A percentile compares a stretch with the other conserved stretches of the same genome.
Conservation (phyloP, 2,797 vertebrate genomes). For the Anas flavirostris region DNA sequence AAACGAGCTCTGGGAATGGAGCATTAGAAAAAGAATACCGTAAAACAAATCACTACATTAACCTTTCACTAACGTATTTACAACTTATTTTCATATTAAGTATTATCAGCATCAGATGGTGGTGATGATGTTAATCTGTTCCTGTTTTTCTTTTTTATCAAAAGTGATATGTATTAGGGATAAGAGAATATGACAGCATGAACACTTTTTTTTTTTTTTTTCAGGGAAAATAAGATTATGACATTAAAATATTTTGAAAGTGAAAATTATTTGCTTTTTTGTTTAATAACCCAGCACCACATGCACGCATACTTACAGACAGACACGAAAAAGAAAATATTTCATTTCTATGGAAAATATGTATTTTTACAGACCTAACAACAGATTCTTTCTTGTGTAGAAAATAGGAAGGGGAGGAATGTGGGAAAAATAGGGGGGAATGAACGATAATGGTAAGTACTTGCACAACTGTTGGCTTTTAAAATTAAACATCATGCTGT, state of each 20-base stretch:
- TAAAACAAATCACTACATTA: not conserved
- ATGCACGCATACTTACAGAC: not conserved
- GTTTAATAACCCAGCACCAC: not conserved
- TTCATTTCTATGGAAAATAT: not conserved
- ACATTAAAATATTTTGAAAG: slow-evolving; percentile 49
- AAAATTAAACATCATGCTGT: not conserved
- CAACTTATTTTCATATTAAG: not conserved
- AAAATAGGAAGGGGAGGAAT: not conserved
- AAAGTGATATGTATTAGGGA: not conserved
- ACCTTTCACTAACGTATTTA: not conserved
- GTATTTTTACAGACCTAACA: not conserved
- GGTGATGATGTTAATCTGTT: not conserved
- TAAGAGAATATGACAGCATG: slow-evolving; percentile 32
- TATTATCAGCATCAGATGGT: not conserved
- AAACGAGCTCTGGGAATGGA: not conserved
- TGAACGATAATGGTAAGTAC: slow-evolving; percentile 16
- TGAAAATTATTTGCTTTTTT: not conserved
- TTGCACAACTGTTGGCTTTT: not conserved
- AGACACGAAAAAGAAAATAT: not conserved
- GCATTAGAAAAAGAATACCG: not conserved
- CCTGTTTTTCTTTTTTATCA: slow-evolving; percentile 15
- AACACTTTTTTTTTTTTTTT: slow-evolving; percentile 34
- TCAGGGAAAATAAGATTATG: slow-evolving; percentile 46
- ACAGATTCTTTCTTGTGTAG: not conserved
- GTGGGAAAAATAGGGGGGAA: not conserved